Evolutionary conservation across 23 tunicate species (phyloP), one percentile per base, ranked within the genome.

Genomic region (Trididemnum clinides): DNA sequence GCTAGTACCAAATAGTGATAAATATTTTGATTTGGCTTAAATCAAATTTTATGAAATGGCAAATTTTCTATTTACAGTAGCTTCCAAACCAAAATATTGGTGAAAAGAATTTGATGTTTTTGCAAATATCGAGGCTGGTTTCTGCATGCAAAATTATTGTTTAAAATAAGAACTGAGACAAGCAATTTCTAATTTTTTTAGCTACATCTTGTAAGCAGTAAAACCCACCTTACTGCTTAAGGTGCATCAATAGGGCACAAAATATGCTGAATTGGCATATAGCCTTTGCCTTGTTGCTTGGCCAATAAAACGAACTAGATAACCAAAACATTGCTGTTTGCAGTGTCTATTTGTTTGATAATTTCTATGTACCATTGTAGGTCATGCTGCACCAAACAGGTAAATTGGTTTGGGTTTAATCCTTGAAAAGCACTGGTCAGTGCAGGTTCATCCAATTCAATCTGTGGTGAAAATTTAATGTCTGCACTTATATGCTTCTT

Each of bases 241-340:
- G 69, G 69, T 12, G n/a, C 69, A 20, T 62, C 69, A 20, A 62
- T 22, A 62, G 25, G 15, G 69, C 82, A 50, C 73, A 77, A 77
- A 77, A 77, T 77, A 27, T 77, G 82, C n/a, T 77, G 32, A 77
- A 26, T 50, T 10, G 82, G 82, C 3, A 77, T 31, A n/a, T 73
- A 77, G 26, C 82, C 50, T 4, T 7, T 20, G 82, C 50, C 73
- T 26, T 44, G 29, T 4, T 31, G 50, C 15, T 4, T 4, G 20
- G 82, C 73, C 63, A 28, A 77, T 7, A 21, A 26, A 50, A 71
- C 50, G 50, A 31, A 38, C 18, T 23, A 77, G 33, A 27, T 31
- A 70, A 70, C 5, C 20, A 31, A 7, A 5, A 21, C 77, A 70
- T 70, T 21, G 3, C n/a, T n/a, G 37, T 28, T 33, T 28, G 15